Conservation (phyloP, 2,888 invertebrate genomes). For the Cactoblastis cactorum region DNA sequence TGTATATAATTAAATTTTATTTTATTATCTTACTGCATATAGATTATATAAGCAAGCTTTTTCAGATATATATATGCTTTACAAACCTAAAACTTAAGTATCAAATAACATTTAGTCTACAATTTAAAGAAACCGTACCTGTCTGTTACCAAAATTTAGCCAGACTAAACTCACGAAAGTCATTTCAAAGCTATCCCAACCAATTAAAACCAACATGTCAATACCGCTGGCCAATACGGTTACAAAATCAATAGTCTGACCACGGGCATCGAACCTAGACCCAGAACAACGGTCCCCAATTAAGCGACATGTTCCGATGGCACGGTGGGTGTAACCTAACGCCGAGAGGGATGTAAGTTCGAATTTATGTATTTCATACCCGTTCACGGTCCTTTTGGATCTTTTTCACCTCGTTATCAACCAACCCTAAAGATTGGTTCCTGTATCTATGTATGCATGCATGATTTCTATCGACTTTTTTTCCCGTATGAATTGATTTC, state of each 20-base stretch:
- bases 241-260: background rate
- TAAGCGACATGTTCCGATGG: background rate
- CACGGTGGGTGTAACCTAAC: background rate
- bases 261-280: background rate
- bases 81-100: background rate
- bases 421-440: background rate
- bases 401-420: background rate
- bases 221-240: background rate
- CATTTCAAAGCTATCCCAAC: background rate
- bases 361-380: background rate
- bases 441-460: no score
- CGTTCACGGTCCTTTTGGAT: background rate
- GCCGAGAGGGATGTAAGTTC: background rate
- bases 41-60: no score
- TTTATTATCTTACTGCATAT: no score
- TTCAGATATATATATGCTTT: no score
- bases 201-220: background rate
- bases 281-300: slow-evolving; percentile 1
- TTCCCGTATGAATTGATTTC: no score
- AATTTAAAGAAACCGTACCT: no score
- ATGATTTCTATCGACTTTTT: no score
- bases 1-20: no score
- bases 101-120: no score
- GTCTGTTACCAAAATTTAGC: no score
- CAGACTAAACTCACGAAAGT: background rate